A percentile compares a stretch with the other conserved stretches of the same genome.
These are phyloP conservation scores for Lytechinus pictus DNA, from an alignment of 35 echinoderm and acorn worm genomes.

Conservation along the genomic window DNA sequence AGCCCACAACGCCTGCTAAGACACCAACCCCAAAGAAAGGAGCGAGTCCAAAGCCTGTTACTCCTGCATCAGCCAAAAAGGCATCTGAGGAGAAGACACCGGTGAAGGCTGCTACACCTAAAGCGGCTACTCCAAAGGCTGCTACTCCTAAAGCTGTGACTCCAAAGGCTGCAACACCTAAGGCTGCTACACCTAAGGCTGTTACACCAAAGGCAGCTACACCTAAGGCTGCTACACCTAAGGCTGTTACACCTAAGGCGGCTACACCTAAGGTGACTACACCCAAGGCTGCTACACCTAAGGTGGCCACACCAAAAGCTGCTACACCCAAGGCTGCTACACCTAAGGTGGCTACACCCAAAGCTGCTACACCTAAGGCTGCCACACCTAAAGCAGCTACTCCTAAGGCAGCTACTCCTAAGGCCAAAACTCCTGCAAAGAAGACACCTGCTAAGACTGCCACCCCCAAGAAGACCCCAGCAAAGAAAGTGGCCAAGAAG, in stretches of 20 bases:
- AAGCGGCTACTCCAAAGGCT: conserved; percentile 22
- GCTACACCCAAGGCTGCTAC: conserved; percentile 44
- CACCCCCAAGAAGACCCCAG: conserved; percentile 50
- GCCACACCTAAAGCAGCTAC: neutral
- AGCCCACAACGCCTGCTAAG: conserved; percentile 45
- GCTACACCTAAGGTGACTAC: conserved; percentile 47
- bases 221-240: conserved; percentile 20
- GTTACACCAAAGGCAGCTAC: conserved; percentile 49
- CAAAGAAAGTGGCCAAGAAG: conserved; percentile 47
- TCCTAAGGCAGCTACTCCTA: neutral
- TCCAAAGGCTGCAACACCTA: neutral
- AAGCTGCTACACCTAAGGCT: conserved; percentile 36
- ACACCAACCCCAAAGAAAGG: neutral
- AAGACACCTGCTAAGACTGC: conserved; percentile 18
- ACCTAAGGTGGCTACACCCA: conserved; percentile 50
- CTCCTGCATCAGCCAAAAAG: conserved; percentile 54
- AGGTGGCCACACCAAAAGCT: neutral
- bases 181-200: conserved; percentile 57
- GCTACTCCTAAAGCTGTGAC: conserved; percentile 16
- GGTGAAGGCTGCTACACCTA: neutral
- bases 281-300: conserved; percentile 53
- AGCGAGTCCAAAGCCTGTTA: neutral
- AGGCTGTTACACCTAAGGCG: conserved; percentile 57
- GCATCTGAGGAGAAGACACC: neutral
- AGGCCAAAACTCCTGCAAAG: conserved; percentile 19